A percentile compares a stretch with the other conserved stretches of the same genome.
Conservation (phyloP, 1,140 invertebrate species). For the Lasioglossum albipes region DNA sequence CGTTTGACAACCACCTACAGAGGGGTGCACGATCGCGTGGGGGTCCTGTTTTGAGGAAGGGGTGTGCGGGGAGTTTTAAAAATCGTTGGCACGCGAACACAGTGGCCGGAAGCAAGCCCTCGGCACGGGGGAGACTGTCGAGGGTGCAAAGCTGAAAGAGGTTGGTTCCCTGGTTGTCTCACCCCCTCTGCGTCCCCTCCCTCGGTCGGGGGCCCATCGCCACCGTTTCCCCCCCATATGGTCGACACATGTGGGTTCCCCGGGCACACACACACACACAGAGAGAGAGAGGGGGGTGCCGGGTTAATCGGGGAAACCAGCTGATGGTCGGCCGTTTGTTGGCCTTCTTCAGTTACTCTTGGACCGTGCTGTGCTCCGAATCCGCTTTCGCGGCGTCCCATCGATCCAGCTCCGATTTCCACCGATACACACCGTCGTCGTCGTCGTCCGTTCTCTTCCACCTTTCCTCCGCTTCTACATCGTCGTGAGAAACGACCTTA, state of each 20-base stretch:
- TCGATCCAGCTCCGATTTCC: slow-evolving; percentile 36
- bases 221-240: slow-evolving; percentile 61
- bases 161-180: slow-evolving; percentile 6
- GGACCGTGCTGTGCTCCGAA: slow-evolving; percentile 57
- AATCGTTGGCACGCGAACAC: slow-evolving; percentile 32
- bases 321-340: slow-evolving; percentile 64
- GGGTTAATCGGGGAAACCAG: slow-evolving; percentile 63
- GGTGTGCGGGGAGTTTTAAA: slow-evolving; percentile 21
- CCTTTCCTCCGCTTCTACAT: too few relatives aligned
- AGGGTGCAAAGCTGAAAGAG: slow-evolving; percentile 46
- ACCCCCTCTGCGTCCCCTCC: neutral
- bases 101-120: slow-evolving; percentile 20
- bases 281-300: slow-evolving; percentile 16
- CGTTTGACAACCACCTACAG: too few relatives aligned
- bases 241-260: slow-evolving; percentile 69
- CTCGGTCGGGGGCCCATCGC: neutral
- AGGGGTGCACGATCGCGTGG: neutral
- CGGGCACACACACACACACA: too few relatives aligned
- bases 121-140: neutral
- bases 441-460: neutral
- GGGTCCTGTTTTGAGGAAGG: neutral
- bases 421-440: neutral
- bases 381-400: slow-evolving; percentile 22
- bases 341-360: slow-evolving; percentile 67
- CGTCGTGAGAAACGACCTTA: slow-evolving; percentile 36